Conservation (phyloP, 2,888 invertebrate species). For the Dichetophora obliterata region DNA sequence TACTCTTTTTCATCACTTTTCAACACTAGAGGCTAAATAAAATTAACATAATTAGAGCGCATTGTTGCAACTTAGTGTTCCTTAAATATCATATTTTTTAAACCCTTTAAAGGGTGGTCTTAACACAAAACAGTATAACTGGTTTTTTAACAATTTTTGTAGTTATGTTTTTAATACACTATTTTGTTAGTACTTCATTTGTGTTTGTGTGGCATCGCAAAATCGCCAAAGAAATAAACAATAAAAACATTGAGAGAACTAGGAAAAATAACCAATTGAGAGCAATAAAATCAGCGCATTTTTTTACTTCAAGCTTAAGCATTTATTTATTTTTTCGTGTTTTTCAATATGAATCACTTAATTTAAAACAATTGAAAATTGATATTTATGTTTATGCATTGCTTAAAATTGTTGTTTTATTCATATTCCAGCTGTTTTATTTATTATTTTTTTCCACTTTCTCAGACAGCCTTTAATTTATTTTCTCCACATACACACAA, state of each 20-base stretch:
- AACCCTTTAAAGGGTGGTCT: too few species aligned
- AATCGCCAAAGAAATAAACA: background rate
- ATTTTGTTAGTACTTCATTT: background rate
- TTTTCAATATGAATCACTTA: background rate
- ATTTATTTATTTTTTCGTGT: background rate
- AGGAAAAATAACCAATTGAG: background rate
- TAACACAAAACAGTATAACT: too few species aligned
- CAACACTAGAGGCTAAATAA: too few species aligned
- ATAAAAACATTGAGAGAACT: background rate
- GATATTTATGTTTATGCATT: background rate
- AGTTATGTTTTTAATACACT: too few species aligned
- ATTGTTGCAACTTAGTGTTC: too few species aligned
- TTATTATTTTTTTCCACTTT: background rate
- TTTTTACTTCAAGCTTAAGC: background rate
- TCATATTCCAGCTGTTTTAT: too few species aligned
- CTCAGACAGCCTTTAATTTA: background rate
- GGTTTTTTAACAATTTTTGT: too few species aligned
- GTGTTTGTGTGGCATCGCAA: background rate
- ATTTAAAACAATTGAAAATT: background rate
- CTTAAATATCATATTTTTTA: too few species aligned
- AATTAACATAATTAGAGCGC: too few species aligned
- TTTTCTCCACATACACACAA: too few species aligned
- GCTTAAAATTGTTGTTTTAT: background rate
- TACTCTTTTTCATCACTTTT: too few species aligned
- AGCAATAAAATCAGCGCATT: background rate